Evolutionary conservation across 2,113 vertebrate species (phyloP).

Genomic region (Agapornis roseicollis): DNA sequence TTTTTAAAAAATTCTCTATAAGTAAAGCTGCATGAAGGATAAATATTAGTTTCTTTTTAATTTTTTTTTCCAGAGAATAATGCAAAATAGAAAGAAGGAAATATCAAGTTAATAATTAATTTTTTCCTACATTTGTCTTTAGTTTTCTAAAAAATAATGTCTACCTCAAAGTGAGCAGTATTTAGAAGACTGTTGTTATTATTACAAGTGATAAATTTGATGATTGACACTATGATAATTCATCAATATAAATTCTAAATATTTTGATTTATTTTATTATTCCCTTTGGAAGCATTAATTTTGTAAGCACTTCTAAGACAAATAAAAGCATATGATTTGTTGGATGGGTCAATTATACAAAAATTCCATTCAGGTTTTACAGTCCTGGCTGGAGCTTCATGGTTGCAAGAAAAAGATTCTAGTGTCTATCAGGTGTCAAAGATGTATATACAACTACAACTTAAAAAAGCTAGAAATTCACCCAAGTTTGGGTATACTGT

Average conservation of each 20-base stretch:
- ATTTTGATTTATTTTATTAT: not conserved
- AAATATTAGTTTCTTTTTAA: not conserved
- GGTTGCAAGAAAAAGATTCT: not conserved
- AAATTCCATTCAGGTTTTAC: not conserved
- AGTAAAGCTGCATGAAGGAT: not conserved
- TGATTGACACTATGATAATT: not conserved
- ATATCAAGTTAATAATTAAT: not conserved
- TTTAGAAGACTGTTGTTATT: not conserved
- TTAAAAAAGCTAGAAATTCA: not conserved
- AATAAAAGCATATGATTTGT: not conserved
- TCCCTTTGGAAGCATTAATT: not conserved
- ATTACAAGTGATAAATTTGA: not conserved
- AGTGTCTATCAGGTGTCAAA: not conserved
- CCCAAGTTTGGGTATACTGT: not conserved
- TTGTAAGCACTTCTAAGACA: not conserved
- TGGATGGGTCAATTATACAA: not conserved
- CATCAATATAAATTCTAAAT: not conserved
- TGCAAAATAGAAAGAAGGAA: not conserved
- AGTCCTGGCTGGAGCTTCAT: not conserved
- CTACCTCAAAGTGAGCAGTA: not conserved
- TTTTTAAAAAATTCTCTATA: not conserved
- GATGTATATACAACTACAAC: not conserved
- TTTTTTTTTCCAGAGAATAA: not conserved
- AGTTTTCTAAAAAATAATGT: not conserved
- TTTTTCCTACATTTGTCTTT: not conserved